Evolutionary conservation across 2,113 vertebrate species (phyloP), one percentile per base, ranked within the genome.

Genomic region (Sapayoa aenigma): DNA sequence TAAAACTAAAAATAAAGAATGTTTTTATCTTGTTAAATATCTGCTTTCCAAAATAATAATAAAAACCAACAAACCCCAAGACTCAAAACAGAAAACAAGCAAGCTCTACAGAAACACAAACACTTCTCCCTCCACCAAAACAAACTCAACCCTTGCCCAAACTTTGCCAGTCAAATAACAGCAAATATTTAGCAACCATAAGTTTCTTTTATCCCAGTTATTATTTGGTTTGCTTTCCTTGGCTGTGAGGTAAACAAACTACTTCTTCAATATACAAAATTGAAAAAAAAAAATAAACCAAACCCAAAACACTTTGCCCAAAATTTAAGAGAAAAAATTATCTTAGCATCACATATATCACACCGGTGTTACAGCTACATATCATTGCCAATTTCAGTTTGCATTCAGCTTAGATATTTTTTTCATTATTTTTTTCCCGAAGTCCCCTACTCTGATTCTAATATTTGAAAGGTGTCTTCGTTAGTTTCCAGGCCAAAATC

Each of bases 71-170:
- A 79, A 37, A 9, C 17, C 35, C 41, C 6, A 83, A 41, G 9
- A 42, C 5, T 59, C 24, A 39, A 78, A 73, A 72, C n/a, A 69
- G 59, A 65, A 31, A 23, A 5, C 5, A 74, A 77, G n/a, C 14
- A 66, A 81, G 12, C 2, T 9, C 24, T 17, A 37, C 7, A 49
- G 27, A 84, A 94, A 78, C 4, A 44, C 30, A 30, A 59, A 19
- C 11, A 42, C 1, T 16, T 5, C 5, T 5, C 2, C 4, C 2
- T 1, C 1, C 1, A 22, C 44, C 44, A 53, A 42, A 17, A 2
- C 24, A 33, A 77, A 7, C 14, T 8, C 5, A 3, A 47, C 58
- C 1, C 1, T 3, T 4, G 3, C 4, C 3, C 12, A 60, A 1
- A 5, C 27, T 84, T 89, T 56, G 30, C 31, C 19, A 5, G 4